phyloP scores from a whole-genome alignment of 2,797 vertebrate species.

The Pseudocheirus occidentalis region DNA sequence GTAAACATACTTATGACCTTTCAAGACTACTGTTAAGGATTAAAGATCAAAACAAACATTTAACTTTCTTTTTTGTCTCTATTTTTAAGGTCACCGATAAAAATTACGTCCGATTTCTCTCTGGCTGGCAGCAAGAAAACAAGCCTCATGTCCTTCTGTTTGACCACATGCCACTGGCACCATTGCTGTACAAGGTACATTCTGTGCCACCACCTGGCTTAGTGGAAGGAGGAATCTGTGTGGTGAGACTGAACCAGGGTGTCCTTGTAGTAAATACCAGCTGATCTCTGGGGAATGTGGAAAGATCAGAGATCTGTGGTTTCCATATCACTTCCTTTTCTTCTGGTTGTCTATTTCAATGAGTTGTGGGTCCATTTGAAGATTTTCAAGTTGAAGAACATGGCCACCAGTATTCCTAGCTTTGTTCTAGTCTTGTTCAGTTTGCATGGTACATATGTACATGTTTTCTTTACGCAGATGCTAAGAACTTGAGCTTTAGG shows the following conservation, averaged over 20 bases:
- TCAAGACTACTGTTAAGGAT: neutral
- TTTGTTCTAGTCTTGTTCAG: neutral
- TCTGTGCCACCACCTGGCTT: neutral
- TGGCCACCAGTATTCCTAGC: neutral
- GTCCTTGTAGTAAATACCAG: neutral
- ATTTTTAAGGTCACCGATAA: slow-evolving; percentile 91
- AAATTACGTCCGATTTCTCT: slow-evolving; percentile 91
- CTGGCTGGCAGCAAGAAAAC: slow-evolving; percentile 94
- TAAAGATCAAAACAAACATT: neutral
- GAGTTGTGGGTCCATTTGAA: neutral
- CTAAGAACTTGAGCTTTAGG: neutral
- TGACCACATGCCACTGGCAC: slow-evolving; percentile 91
- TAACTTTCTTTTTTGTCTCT: slow-evolving; percentile 12
- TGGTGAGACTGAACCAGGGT: accelerated
- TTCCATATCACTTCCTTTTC: neutral
- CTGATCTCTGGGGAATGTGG: neutral
- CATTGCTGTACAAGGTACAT: slow-evolving; percentile 94
- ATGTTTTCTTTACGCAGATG: neutral
- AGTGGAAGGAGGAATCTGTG: accelerated
- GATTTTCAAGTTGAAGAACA: neutral
- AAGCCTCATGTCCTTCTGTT: slow-evolving; percentile 97
- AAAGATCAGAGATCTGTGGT: neutral
- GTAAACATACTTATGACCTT: neutral
- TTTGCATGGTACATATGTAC: neutral
- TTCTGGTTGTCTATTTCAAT: neutral